phyloP scores from a whole-genome alignment of 2,888 invertebrate genomes.

The Drosophila multiciliata region DNA sequence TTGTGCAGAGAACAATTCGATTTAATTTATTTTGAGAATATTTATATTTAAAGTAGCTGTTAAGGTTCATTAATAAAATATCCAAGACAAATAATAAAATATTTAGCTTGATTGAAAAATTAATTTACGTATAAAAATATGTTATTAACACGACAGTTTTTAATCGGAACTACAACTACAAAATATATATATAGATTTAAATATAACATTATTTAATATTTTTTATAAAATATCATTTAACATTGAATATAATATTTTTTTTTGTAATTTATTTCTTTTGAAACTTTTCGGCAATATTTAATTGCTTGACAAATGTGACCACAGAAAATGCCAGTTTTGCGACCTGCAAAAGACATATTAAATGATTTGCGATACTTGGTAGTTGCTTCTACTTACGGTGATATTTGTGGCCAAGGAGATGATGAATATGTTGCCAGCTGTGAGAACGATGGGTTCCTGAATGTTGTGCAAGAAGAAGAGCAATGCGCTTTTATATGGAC shows the following conservation, averaged over 20 bases:
- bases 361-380: background rate
- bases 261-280: background rate
- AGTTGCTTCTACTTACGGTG: constrained; percentile 40
- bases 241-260: background rate
- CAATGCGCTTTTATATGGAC: constrained; percentile 43
- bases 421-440: constrained; percentile 60
- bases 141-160: background rate
- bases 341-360: constrained; percentile 31
- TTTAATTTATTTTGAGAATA: background rate
- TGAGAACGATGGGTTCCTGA: constrained; percentile 55
- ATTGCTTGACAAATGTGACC: constrained; percentile 54
- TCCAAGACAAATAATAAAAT: background rate
- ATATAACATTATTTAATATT: background rate
- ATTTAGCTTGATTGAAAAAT: background rate
- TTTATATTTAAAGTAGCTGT: background rate
- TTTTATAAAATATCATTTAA: background rate
- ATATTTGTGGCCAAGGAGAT: constrained; percentile 64
- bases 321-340: constrained; percentile 69
- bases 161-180: background rate
- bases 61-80: too few species aligned
- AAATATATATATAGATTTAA: background rate
- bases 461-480: constrained; percentile 61
- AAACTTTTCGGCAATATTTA: constrained; percentile 63
- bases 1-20: background rate
- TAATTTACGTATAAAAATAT: background rate